Evolutionary conservation across 2,888 invertebrate species (phyloP).

Genomic region (Hirtodrosophila duncani): DNA sequence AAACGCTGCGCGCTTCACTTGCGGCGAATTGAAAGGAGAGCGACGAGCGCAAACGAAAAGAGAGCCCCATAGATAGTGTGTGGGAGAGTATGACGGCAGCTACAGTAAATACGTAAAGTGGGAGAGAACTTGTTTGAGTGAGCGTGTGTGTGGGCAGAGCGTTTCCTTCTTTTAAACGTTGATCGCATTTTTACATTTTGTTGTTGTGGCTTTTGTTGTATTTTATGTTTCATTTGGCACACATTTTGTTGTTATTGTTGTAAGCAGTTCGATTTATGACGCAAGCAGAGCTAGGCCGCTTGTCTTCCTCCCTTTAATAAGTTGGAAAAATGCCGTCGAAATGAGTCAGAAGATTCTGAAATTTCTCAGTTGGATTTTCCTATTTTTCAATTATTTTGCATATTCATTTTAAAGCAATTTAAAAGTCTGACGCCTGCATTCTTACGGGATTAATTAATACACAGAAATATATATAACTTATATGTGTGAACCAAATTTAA

Average conservation of each 20-base stretch:
- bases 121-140: neutral
- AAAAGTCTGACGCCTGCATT: no score
- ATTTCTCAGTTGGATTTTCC: constrained; percentile 28
- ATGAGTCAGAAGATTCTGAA: constrained; percentile 37
- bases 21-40: constrained; percentile 36
- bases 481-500: constrained; percentile 5
- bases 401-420: no score
- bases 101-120: neutral
- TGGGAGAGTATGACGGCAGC: neutral
- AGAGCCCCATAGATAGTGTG: neutral
- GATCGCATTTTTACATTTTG: constrained; percentile 11
- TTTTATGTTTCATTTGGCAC: constrained; percentile 57
- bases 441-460: constrained; percentile 36
- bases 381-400: neutral
- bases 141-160: constrained; percentile 5
- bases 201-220: constrained; percentile 11
- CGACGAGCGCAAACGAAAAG: constrained; percentile 3
- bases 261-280: constrained; percentile 56
- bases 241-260: constrained; percentile 53
- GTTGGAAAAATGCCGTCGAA: constrained; percentile 30
- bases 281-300: constrained; percentile 30
- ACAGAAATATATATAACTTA: constrained; percentile 5
- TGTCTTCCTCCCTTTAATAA: neutral
- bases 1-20: constrained; percentile 39
- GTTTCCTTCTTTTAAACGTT: constrained; percentile 6